Evolutionary conservation across 2,888 invertebrate genomes (phyloP).

Genomic region (Cryptophagus acutangulus): DNA sequence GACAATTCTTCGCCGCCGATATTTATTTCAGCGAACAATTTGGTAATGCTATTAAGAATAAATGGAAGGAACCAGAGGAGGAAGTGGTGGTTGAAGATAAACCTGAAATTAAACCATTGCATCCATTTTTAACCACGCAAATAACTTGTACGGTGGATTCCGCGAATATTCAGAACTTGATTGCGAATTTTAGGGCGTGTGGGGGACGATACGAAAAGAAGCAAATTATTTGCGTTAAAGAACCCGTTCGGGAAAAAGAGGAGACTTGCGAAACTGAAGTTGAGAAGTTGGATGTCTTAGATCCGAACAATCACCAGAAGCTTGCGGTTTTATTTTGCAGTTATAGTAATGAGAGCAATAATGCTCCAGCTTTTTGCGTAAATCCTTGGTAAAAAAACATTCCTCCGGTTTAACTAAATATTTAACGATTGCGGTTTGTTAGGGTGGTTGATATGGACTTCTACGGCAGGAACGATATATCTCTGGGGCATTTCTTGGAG

Average conservation of each 20-base stretch:
- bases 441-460: conserved; percentile 91
- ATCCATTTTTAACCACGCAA: conserved; percentile 70
- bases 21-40: conserved; percentile 67
- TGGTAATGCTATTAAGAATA: conserved; percentile 28
- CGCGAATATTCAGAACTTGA: conserved; percentile 61
- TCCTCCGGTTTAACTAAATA: conserved; percentile 2
- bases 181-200: conserved; percentile 83
- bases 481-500: conserved; percentile 89
- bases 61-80: conserved; percentile 28
- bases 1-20: conserved; percentile 67
- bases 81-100: conserved; percentile 9
- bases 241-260: conserved; percentile 30
- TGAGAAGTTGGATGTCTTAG: conserved; percentile 60
- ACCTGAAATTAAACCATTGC: conserved; percentile 54
- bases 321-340: conserved; percentile 87
- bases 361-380: conserved; percentile 84
- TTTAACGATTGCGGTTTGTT: conserved; percentile 5
- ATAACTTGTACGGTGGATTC: conserved; percentile 63
- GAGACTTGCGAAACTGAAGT: conserved; percentile 25
- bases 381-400: conserved; percentile 63
- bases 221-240: conserved; percentile 27
- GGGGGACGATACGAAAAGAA: conserved; percentile 62
- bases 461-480: conserved; percentile 92
- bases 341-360: conserved; percentile 67
- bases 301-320: conserved; percentile 78